Evolutionary conservation across 2,113 vertebrate species (phyloP), one percentile per base, ranked within the genome.

Genomic region (Protobothrops mucrosquamatus): DNA sequence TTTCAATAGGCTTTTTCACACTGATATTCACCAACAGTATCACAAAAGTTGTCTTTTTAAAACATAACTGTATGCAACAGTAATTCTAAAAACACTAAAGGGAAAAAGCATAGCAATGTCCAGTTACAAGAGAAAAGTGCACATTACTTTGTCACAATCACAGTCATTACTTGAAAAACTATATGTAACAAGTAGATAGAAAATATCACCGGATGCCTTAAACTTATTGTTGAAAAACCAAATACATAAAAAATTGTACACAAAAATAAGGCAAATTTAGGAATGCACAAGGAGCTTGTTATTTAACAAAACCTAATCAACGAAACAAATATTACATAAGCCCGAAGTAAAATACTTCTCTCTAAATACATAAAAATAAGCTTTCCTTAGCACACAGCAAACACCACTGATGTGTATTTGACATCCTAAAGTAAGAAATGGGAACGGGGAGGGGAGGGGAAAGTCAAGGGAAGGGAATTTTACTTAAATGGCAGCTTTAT

Each of bases 21-120:
- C 98, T 97, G 98, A 98, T 98, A 97, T 98, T 98, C 98, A 98
- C 98, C 98, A 98, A 98, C 98, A 98, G 98, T 98, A 98, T 98
- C 98, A 98, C 98, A 98, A 98, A 98, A 97, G 96, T 97, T 97
- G 93, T 97, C 97, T 97, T 97, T 96, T 97, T 97, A 97, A 91
- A 93, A 93, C 96, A 24, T 97, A 98, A 98, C 96, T 97, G 98
- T 98, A 98, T 98, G 97, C 98, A 98, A 98, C 98, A 97, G 95
- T 98, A 98, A 98, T 98, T 97, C 98, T 98, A 98, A 97, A 98
- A 98, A 98, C 98, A 98, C 98, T 98, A 98, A 97, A 98, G 98
- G 96, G 97, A 95, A 97, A 97, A 98, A 98, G 98, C 98, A 98
- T 98, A 98, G 98, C 98, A 98, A 98, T 98, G 98, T 98, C 98